phyloP scores from a whole-genome alignment of 2,797 vertebrate species.

The Smutsia temminckii region DNA sequence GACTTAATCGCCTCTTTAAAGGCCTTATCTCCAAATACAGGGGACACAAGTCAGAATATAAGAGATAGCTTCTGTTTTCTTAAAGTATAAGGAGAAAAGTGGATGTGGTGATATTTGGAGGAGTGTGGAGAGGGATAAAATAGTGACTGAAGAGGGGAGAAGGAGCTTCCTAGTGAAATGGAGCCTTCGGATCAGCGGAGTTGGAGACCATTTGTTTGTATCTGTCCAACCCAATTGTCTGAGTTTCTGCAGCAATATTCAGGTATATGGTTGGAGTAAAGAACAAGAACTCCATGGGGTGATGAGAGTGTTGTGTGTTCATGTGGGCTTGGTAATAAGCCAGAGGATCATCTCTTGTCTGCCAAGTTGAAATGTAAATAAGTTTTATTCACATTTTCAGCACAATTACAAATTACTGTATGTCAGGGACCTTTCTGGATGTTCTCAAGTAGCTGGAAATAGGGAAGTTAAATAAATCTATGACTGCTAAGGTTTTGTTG shows the following conservation, averaged over 20 bases:
- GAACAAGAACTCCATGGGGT: background rate
- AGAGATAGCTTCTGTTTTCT: background rate
- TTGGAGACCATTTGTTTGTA: background rate
- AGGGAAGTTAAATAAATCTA: background rate
- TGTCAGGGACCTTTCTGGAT: background rate
- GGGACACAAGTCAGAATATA: background rate
- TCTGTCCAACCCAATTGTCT: background rate
- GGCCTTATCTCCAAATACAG: background rate
- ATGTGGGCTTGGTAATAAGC: background rate
- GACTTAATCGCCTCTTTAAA: conserved; percentile 20
- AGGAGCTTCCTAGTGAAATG: background rate
- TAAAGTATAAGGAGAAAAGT: background rate
- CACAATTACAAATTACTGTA: background rate
- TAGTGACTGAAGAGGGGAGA: background rate
- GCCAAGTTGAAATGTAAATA: background rate
- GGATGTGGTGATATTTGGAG: background rate
- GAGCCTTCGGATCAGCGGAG: background rate
- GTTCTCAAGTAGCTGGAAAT: conserved; percentile 21
- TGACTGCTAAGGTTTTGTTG: background rate
- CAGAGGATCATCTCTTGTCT: background rate
- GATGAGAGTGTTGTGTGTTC: background rate
- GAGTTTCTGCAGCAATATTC: background rate
- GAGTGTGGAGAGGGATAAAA: background rate
- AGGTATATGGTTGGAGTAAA: background rate
- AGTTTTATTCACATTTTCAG: background rate